A percentile compares a stretch with the other conserved stretches of the same genome.
Conservation (phyloP, 2,888 invertebrate species). For the Eupithecia subumbrata region DNA sequence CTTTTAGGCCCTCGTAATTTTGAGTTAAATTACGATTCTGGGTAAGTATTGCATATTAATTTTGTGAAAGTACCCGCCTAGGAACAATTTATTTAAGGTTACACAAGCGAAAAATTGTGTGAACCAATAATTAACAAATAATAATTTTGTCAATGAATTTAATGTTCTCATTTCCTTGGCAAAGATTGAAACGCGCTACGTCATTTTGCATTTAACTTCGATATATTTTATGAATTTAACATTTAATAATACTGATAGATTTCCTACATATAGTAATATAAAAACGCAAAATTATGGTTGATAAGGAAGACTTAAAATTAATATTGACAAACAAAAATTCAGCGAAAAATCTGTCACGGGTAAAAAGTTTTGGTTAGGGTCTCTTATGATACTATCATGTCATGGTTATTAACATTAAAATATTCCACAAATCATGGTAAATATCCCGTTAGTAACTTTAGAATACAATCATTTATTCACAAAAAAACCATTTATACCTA, state of each 20-base stretch:
- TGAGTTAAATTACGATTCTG: slow-evolving; percentile 23
- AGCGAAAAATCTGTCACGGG: neutral
- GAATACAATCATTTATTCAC: no score
- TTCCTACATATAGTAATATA: neutral
- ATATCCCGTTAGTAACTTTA: no score
- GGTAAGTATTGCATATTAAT: slow-evolving; percentile 18
- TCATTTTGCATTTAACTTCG: neutral
- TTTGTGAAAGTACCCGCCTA: slow-evolving; percentile 24
- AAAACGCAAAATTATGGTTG: neutral
- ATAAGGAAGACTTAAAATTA: neutral
- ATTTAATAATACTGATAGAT: neutral
- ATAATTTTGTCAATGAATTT: neutral
- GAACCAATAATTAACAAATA: neutral
- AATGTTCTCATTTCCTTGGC: neutral
- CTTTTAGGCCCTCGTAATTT: slow-evolving; percentile 22
- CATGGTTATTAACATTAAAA: no score
- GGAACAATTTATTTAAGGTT: slow-evolving; percentile 24
- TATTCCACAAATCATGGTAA: no score
- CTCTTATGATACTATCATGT: neutral
- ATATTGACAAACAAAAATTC: neutral
- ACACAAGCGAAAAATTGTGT: slow-evolving; percentile 6
- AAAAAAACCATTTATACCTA: no score
- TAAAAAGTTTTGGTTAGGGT: neutral
- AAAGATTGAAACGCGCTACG: slow-evolving; percentile 5
- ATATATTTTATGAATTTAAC: neutral